phyloP scores from a whole-genome alignment of 1,140 invertebrate genomes.

The Pseudomyrmex cubaensis region DNA sequence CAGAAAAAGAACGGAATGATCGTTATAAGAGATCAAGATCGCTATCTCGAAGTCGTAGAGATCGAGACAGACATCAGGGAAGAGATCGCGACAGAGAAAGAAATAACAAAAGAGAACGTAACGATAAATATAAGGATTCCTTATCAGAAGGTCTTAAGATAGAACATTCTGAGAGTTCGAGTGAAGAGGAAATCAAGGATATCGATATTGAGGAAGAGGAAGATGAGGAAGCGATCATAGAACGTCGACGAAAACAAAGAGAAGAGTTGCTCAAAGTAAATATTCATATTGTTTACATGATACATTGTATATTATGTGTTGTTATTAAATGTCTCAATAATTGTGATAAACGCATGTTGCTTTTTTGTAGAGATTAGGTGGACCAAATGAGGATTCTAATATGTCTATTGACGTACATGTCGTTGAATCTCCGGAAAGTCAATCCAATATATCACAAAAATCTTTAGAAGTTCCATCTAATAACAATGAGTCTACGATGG shows the following conservation, averaged over 20 bases:
- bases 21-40: slow-evolving; percentile 79
- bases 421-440: slow-evolving; percentile 78
- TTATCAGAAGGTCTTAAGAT: slow-evolving; percentile 92
- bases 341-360: background rate
- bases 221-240: slow-evolving; percentile 97
- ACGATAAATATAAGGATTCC: slow-evolving; percentile 92
- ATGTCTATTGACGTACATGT: slow-evolving; percentile 80
- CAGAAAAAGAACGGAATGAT: slow-evolving; percentile 77
- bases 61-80: slow-evolving; percentile 74
- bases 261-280: slow-evolving; percentile 94
- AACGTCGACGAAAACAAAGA: slow-evolving; percentile 94
- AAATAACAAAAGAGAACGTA: slow-evolving; percentile 84
- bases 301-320: background rate
- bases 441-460: slow-evolving; percentile 77
- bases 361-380: slow-evolving; percentile 86
- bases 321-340: background rate
- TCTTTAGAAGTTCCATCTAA: slow-evolving; percentile 77
- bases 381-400: slow-evolving; percentile 88
- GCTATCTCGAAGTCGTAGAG: slow-evolving; percentile 78
- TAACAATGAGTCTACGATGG: slow-evolving; percentile 81
- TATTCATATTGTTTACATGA: background rate
- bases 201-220: slow-evolving; percentile 95
- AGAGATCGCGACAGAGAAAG: slow-evolving; percentile 81
- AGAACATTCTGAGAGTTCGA: slow-evolving; percentile 87
- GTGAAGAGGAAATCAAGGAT: slow-evolving; percentile 90